Base-by-base conservation (phyloP, 2,888 invertebrate species). In the Parascotia fuliginaria region DNA sequence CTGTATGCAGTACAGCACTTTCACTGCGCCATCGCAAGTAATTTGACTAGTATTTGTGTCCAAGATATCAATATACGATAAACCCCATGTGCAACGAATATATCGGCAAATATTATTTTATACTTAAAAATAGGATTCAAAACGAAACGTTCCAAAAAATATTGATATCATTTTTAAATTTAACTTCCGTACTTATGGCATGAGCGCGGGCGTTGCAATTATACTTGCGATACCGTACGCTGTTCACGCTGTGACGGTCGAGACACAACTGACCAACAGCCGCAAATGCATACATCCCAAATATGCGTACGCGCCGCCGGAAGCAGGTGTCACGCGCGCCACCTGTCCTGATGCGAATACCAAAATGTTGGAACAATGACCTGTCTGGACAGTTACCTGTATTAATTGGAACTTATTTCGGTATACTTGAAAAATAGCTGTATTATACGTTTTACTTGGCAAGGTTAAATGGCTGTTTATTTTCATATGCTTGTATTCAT, bases 241-340 rank as follows among this genome's bases (percentile, higher is more conserved):
- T 58, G 65, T 50, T 56, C 54, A 57, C 61, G 19, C 50, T 39
- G 50, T 49, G 56, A 57, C 32, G 41, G 56, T 60, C 55, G 53
- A 57, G 56, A 59, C 60, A 42, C 62, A 49, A 74, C 65, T 76
- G 75, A 65, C 66, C 73, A 71, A 70, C 63, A 68, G 45, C 58
- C 61, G 59, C 51, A 66, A 61, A 61, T 66, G 69, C 69, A 65
- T 68, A 44, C 42, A 65, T 61, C 60, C 68, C 68, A 70, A 70
- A 70, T 63, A 65, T 79, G 83, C 82, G 81, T 79, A 61, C 52
- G 65, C 73, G 54, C 68, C 68, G 56, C 53, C 70, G 89, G 88
- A 89, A 87, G 78, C 87, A 86, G 85, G 83, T 86, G 86, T 74
- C 83, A 76, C 75, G 81, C 73, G 73, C 68, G 70, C 73, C 83